Conservation (phyloP, 2,797 vertebrate species). For the Tolypeutes matacus region DNA sequence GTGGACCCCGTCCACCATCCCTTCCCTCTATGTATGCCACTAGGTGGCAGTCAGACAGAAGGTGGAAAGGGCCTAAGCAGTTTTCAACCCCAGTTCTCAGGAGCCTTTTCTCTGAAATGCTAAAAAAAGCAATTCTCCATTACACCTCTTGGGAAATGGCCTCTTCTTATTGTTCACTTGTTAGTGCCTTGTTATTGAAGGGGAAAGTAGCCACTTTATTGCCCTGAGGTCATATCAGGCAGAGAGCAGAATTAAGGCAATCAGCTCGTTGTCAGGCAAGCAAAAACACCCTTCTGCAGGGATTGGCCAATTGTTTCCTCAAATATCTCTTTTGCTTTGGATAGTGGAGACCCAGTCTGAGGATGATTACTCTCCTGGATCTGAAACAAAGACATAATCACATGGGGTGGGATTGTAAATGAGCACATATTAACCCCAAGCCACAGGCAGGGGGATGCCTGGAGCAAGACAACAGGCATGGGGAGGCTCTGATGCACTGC, state of each 20-base stretch:
- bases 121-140: constrained; percentile 69
- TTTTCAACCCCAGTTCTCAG: constrained; percentile 35
- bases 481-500: constrained; percentile 55
- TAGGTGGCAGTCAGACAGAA: constrained; percentile 72
- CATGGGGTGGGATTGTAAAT: constrained; percentile 64
- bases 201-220: constrained; percentile 69
- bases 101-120: constrained; percentile 45
- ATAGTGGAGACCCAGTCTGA: constrained; percentile 71
- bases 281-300: constrained; percentile 48
- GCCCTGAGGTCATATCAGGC: constrained; percentile 49
- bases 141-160: constrained; percentile 61
- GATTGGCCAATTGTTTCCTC: constrained; percentile 67
- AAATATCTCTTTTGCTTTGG: constrained; percentile 73
- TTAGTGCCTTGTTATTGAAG: background rate
- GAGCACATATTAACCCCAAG: constrained; percentile 71
- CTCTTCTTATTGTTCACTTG: constrained; percentile 45
- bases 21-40: background rate
- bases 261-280: constrained; percentile 71
- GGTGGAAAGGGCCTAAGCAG: constrained; percentile 57
- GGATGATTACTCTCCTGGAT: constrained; percentile 73
- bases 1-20: background rate
- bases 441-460: constrained; percentile 41
- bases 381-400: constrained; percentile 76
- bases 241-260: constrained; percentile 71
- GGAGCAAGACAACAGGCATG: constrained; percentile 53